Percentiles rank a stretch among this genome's conserved stretches.
Conservation (phyloP, 2,113 vertebrate species). For the Chaetops frenatus region DNA sequence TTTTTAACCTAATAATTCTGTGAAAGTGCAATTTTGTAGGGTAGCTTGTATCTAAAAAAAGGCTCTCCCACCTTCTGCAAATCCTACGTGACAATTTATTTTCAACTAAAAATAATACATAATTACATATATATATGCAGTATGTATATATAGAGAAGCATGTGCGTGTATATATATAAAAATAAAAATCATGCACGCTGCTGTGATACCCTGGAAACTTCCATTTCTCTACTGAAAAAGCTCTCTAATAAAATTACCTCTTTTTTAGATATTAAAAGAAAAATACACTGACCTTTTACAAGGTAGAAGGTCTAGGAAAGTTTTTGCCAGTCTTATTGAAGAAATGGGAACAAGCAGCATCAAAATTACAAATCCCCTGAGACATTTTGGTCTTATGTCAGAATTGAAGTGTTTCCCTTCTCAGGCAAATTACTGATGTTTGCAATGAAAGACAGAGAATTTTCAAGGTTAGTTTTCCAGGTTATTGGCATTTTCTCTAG, state of each 20-base stretch:
- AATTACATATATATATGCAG: not conserved
- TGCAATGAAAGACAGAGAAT: not conserved
- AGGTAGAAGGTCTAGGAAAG: not conserved
- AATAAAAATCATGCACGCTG: not conserved
- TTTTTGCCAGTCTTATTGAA: not conserved
- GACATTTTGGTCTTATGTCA: not conserved
- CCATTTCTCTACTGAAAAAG: not conserved
- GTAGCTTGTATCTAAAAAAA: constrained; percentile 15
- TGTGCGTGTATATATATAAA: not conserved
- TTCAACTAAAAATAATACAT: constrained; percentile 20
- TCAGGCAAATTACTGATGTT: not conserved
- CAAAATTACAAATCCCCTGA: not conserved
- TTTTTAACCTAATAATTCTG: not conserved
- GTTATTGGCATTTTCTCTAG: not conserved
- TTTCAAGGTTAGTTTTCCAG: not conserved
- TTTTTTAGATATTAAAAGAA: not conserved
- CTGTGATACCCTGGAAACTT: not conserved
- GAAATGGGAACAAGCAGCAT: not conserved
- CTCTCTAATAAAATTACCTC: not conserved
- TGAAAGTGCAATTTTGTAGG: not conserved
- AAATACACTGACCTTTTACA: not conserved
- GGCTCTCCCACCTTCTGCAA: constrained; percentile 14
- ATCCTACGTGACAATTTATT: constrained; percentile 28
- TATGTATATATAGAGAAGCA: not conserved
- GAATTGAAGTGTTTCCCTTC: not conserved